phyloP scores from a whole-genome alignment of 2,888 invertebrate genomes.

The Drosophila antonietae region DNA sequence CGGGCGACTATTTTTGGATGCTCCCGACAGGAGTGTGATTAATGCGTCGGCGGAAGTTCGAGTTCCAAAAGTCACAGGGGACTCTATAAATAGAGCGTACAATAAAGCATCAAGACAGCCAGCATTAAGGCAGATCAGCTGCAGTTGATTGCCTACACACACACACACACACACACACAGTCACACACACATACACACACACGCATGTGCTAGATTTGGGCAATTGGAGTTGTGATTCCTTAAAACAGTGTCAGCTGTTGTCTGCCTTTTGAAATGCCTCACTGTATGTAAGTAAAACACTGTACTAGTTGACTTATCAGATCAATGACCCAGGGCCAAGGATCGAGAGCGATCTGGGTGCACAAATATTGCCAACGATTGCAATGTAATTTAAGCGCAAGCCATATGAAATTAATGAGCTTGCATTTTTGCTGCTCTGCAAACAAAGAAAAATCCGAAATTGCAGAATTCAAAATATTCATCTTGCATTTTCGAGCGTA shows the following conservation, averaged over 20 bases:
- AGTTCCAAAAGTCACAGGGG: slow-evolving; percentile 11
- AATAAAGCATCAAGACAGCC: slow-evolving; percentile 8
- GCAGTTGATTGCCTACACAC: background rate
- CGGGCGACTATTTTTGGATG: slow-evolving; percentile 36
- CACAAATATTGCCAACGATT: background rate
- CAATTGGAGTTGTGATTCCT: slow-evolving; percentile 1
- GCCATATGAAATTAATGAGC: background rate
- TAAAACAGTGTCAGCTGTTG: slow-evolving; percentile 29
- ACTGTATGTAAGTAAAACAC: background rate
- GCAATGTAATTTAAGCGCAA: background rate
- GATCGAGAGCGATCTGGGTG: background rate
- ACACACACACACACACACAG: no score
- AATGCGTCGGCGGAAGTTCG: slow-evolving; percentile 49
- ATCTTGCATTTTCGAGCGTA: background rate
- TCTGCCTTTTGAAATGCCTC: background rate
- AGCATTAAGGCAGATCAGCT: slow-evolving; percentile 5
- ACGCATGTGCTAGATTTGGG: slow-evolving; percentile 8
- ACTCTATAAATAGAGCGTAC: slow-evolving; percentile 37
- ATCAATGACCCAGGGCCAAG: slow-evolving; percentile 14
- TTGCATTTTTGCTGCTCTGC: background rate
- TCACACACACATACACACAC: background rate
- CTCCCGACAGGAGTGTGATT: slow-evolving; percentile 32
- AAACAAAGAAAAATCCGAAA: background rate
- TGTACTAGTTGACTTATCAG: background rate
- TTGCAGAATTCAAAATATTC: background rate